Evolutionary conservation across 2,797 vertebrate species (phyloP).

Genomic region (Trematomus bernacchii): DNA sequence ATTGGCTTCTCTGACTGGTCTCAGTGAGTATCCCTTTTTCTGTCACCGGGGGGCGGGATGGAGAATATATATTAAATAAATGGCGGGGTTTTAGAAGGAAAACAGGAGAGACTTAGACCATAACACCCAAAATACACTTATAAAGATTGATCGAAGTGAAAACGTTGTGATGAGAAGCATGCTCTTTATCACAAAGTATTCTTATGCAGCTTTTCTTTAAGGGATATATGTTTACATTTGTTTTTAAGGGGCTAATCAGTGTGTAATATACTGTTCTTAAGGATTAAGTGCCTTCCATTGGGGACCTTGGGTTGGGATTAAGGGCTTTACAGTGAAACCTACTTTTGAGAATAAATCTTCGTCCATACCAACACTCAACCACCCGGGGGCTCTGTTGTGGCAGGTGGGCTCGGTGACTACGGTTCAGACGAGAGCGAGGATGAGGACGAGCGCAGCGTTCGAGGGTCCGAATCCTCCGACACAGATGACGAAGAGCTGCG

Average conservation of each 20-base stretch:
- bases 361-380: conserved; percentile 68
- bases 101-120: conserved; percentile 28
- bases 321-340: conserved; percentile 55
- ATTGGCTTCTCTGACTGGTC: conserved; percentile 99
- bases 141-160: conserved; percentile 24
- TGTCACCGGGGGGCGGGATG: conserved; percentile 80
- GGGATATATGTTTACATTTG: conserved; percentile 4
- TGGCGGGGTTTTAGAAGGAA: conserved; percentile 32
- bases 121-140: conserved; percentile 28
- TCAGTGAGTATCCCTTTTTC: conserved; percentile 95
- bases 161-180: conserved; percentile 66
- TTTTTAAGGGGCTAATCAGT: conserved; percentile 8
- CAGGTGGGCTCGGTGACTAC: conserved; percentile 99
- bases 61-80: conserved; percentile 29
- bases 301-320: conserved; percentile 45
- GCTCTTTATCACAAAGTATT: conserved; percentile 44
- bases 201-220: background rate
- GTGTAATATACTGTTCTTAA: conserved; percentile 16
- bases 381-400: conserved; percentile 86
- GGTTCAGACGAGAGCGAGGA: conserved; percentile 98
- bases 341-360: conserved; percentile 47
- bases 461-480: conserved; percentile 96
- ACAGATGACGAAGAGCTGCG: conserved; percentile 97
- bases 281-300: conserved; percentile 50
- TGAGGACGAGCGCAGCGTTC: conserved; percentile 90